Evolutionary conservation across 2,113 vertebrate species (phyloP).

Genomic region (Microcebus ravelobensis): DNA sequence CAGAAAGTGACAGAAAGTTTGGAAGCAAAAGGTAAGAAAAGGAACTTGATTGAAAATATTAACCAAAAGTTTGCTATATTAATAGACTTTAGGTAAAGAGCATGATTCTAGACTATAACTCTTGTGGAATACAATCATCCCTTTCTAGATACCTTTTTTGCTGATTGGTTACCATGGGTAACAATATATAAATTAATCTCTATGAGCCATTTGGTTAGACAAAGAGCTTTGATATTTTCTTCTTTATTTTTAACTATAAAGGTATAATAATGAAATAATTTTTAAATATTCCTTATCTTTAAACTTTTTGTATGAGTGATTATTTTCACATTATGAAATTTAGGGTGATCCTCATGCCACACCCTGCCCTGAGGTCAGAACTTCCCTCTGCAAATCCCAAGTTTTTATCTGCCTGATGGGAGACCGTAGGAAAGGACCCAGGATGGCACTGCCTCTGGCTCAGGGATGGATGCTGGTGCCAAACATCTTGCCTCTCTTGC

Average conservation of each 20-base stretch:
- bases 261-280: not conserved
- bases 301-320: not conserved
- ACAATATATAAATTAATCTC: not conserved
- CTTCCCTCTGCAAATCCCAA: not conserved
- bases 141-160: not conserved
- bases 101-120: not conserved
- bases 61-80: not conserved
- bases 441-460: not conserved
- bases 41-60: not conserved
- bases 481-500: not conserved
- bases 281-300: not conserved
- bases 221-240: not conserved
- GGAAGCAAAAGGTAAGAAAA: not conserved
- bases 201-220: not conserved
- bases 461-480: not conserved
- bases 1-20: not conserved
- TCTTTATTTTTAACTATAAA: not conserved
- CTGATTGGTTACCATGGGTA: not conserved
- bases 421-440: not conserved
- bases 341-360: not conserved
- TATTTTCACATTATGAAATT: not conserved
- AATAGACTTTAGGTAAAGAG: not conserved
- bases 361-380: not conserved
- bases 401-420: not conserved
- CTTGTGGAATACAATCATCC: not conserved